Base-by-base conservation (phyloP, 2,797 vertebrate genomes). In the Amblyraja radiata region DNA sequence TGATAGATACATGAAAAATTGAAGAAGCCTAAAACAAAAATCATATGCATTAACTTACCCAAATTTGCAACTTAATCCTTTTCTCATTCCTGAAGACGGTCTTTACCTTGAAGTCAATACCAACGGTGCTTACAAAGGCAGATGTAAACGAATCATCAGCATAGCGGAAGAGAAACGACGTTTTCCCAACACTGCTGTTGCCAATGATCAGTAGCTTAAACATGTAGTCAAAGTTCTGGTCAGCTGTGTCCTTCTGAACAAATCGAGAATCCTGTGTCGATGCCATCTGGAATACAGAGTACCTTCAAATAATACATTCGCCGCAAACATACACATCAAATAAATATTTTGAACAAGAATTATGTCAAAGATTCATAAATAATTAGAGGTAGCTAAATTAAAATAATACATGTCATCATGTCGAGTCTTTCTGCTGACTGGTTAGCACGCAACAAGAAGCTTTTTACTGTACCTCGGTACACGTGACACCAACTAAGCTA, bases 151-250 rank as follows among this genome's bases (percentile, higher is more conserved):
- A 98, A 93, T 99, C 98, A 16, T 99, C 98, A 0, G 99, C 98
- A 0, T 99, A 99, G 94, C 99, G 98, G 95, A 99, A 99, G 92
- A 99, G 97, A 95, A 99, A 99, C 2, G 98, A 99, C 0, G 99
- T 99, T 95, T 99, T 99, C 28, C 98, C 98, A 93, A 99, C 98
- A 18, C 98, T 99, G 97, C 99, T 99, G 95, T 99, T 99, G 94
- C 98, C 98, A 0, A 99, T 99, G 96, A 99, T 99, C 94, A 99
- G 97, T 94, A 99, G 95, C 94, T 99, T 99, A 95, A 99, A 99
- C 98, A 99, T 99, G 95, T 98, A 99, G 97, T 99, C 98, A 93
- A 99, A 99, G 96, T 99, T 99, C 95, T 99, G 98, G 95, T 99
- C 99, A 16, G 98, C 98, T 77, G 97, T 97, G 94, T 99, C 99